Percentiles rank a stretch among this genome's conserved stretches.
Conservation (phyloP, 2,888 invertebrate species). For the Coenonympha glycerion region DNA sequence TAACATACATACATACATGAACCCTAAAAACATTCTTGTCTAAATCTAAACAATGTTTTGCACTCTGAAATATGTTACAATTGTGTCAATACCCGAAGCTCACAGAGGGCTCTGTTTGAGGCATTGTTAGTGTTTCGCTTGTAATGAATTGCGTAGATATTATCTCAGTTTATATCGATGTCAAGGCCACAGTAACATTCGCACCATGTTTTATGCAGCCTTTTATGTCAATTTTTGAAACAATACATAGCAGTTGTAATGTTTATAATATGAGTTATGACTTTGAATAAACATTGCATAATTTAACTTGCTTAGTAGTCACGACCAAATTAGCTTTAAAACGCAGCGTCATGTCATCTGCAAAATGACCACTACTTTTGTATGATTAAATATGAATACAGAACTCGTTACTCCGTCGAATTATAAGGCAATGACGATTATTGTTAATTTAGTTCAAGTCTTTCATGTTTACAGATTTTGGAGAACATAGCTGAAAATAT, state of each 20-base stretch:
- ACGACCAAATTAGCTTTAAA: constrained; percentile 10
- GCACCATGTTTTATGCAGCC: constrained; percentile 41
- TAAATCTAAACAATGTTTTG: background rate
- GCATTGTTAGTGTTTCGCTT: constrained; percentile 54
- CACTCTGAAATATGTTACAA: background rate
- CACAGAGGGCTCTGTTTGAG: constrained; percentile 26
- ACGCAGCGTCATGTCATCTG: background rate
- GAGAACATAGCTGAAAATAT: constrained; percentile 87
- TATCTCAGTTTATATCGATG: constrained; percentile 60
- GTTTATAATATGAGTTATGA: constrained; percentile 14
- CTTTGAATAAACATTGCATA: constrained; percentile 13
- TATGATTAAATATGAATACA: no score
- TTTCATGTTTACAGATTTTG: constrained; percentile 68
- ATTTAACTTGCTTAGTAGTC: no score
- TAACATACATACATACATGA: no score
- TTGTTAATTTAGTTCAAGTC: background rate
- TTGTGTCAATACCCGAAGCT: constrained; percentile 7
- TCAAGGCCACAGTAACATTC: constrained; percentile 64
- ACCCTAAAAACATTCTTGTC: no score
- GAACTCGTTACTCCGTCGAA: no score
- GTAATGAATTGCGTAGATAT: constrained; percentile 56
- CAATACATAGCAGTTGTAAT: constrained; percentile 20
- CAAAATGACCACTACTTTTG: background rate
- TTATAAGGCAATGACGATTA: no score
- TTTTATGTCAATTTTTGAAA: constrained; percentile 40